These are phyloP conservation scores for Griposia aprilina DNA, from an alignment of 2,888 invertebrate genomes.

Conservation along the genomic window DNA sequence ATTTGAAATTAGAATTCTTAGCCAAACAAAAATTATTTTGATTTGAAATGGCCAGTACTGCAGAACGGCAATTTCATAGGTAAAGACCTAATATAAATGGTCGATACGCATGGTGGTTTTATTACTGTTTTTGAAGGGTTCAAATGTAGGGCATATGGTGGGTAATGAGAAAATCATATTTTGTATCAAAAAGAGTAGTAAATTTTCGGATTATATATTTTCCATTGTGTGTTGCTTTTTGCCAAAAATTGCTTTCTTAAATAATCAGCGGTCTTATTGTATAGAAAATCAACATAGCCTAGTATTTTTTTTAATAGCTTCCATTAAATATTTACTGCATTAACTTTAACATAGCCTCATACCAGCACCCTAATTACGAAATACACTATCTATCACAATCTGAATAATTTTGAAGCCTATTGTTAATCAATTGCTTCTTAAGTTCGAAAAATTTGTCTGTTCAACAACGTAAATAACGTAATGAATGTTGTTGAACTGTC, in stretches of 20 bases:
- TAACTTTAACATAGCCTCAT: neutral
- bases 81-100: too few species aligned
- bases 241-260: neutral
- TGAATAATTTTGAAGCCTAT: too few species aligned
- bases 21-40: too few species aligned
- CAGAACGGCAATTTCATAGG: too few species aligned
- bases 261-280: neutral
- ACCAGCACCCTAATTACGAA: too few species aligned
- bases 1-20: too few species aligned
- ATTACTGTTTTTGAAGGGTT: constrained; percentile 36
- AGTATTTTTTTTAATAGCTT: neutral
- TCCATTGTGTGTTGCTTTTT: neutral
- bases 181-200: neutral
- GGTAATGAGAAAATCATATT: neutral
- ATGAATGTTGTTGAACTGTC: too few species aligned
- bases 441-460: too few species aligned
- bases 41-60: too few species aligned
- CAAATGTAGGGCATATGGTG: constrained; percentile 12
- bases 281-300: neutral
- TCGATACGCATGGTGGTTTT: constrained; percentile 65
- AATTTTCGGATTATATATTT: neutral
- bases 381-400: too few species aligned
- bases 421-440: too few species aligned
- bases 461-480: too few species aligned
- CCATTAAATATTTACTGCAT: neutral